Evolutionary conservation across 1,140 invertebrate species (phyloP).

Genomic region (Nasonia longicornis): DNA sequence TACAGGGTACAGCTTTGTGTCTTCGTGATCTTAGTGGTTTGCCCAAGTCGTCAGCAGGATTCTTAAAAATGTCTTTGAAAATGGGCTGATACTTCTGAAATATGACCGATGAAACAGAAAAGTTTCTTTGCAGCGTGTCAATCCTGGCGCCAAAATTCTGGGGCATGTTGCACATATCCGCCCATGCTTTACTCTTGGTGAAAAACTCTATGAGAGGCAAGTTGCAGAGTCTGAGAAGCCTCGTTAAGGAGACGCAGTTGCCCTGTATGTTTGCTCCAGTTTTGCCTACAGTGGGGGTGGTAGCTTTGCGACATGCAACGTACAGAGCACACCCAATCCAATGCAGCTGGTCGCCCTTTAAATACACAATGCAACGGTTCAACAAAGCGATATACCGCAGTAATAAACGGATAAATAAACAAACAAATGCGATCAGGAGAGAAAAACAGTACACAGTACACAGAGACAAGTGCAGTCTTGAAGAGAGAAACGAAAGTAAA

Average conservation of each 20-base stretch:
- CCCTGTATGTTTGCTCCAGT: constrained; percentile 81
- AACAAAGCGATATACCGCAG: not conserved
- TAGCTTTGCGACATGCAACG: constrained; percentile 86
- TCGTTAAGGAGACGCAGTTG: constrained; percentile 92
- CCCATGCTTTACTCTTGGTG: constrained; percentile 95
- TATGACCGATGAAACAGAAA: constrained; percentile 93
- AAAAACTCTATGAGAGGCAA: constrained; percentile 96
- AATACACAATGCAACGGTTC: constrained; percentile 42
- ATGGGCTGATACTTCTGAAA: constrained; percentile 95
- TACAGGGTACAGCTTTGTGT: constrained; percentile 81
- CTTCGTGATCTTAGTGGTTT: constrained; percentile 73
- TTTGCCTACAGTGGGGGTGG: constrained; percentile 83
- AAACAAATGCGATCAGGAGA: not conserved
- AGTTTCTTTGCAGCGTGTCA: constrained; percentile 89
- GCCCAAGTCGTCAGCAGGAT: constrained; percentile 72
- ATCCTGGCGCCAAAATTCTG: constrained; percentile 88
- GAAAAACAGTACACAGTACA: not conserved
- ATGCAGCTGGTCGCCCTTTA: constrained; percentile 89
- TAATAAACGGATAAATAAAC: constrained; percentile 4
- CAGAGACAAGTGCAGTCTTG: not conserved
- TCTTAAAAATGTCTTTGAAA: constrained; percentile 85
- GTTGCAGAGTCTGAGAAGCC: constrained; percentile 88
- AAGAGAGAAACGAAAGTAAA: constrained; percentile 17
- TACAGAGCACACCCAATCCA: constrained; percentile 97
- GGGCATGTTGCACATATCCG: constrained; percentile 91